These are phyloP conservation scores for Merluccius polli DNA, from an alignment of 2,797 vertebrate genomes.

Conservation along the genomic window DNA sequence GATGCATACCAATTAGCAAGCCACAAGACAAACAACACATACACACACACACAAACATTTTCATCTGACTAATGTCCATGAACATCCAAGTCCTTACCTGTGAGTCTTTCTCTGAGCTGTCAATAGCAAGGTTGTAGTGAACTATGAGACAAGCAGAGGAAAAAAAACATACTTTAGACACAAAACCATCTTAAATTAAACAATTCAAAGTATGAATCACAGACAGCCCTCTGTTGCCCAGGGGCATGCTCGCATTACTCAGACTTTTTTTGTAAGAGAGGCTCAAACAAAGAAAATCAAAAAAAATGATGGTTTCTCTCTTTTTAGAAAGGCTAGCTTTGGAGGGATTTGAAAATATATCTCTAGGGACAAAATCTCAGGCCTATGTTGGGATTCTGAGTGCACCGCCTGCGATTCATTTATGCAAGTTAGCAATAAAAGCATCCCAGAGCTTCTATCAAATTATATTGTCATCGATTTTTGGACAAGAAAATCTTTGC, in stretches of 20 bases:
- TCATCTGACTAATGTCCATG: neutral
- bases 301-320: neutral
- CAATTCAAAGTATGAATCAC: neutral
- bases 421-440: constrained; percentile 54
- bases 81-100: neutral
- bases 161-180: neutral
- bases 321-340: neutral
- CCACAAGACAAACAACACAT: neutral
- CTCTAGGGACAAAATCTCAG: neutral
- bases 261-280: neutral
- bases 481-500: constrained; percentile 40
- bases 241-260: neutral
- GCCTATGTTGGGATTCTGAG: neutral
- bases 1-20: constrained; percentile 25
- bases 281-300: neutral
- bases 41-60: neutral
- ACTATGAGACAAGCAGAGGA: neutral
- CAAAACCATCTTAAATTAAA: neutral
- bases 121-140: neutral
- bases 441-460: constrained; percentile 45
- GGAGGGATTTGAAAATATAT: neutral
- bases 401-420: constrained; percentile 28
- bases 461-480: constrained; percentile 64
- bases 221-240: neutral
- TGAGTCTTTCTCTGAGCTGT: neutral